phyloP scores from a whole-genome alignment of 1,140 invertebrate species.

The Charaxes varanes region DNA sequence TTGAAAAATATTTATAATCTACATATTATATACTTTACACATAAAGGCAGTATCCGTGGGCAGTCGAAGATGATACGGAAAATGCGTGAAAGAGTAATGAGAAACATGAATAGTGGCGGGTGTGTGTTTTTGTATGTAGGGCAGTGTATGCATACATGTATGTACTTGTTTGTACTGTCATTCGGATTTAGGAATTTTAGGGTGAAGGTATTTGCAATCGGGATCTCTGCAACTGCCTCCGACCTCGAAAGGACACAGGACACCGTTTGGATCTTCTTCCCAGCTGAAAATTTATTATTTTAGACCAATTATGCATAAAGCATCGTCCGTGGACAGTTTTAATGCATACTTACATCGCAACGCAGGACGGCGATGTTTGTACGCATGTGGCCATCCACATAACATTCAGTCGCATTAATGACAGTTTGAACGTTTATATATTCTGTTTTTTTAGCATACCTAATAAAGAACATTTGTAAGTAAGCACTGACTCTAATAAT shows the following conservation, averaged over 20 bases:
- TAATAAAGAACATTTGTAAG: slow-evolving; percentile 12
- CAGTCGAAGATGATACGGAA: slow-evolving; percentile 12
- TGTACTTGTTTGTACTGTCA: slow-evolving; percentile 34
- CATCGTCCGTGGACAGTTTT: slow-evolving; percentile 28
- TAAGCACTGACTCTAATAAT: slow-evolving; percentile 3
- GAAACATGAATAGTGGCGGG: slow-evolving; percentile 6
- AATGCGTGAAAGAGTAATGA: slow-evolving; percentile 2
- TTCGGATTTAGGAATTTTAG: slow-evolving; percentile 35
- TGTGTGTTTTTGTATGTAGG: slow-evolving; percentile 21
- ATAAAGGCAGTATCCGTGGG: slow-evolving; percentile 34
- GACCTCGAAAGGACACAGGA: slow-evolving; percentile 69
- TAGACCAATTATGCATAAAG: slow-evolving; percentile 18
- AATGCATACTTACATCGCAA: slow-evolving; percentile 60
- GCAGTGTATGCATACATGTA: slow-evolving; percentile 27
- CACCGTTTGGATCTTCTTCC: slow-evolving; percentile 59
- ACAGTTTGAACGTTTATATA: slow-evolving; percentile 15
- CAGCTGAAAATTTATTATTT: slow-evolving; percentile 58
- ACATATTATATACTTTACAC: slow-evolving; percentile 56
- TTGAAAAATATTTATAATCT: slow-evolving; percentile 6
- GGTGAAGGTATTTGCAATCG: slow-evolving; percentile 69
- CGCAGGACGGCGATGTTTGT: slow-evolving; percentile 41
- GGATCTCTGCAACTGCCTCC: slow-evolving; percentile 67
- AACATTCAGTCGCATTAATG: slow-evolving; percentile 14
- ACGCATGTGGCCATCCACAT: slow-evolving; percentile 45
- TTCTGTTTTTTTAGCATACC: slow-evolving; percentile 16